Evolutionary conservation across 1,140 invertebrate species (phyloP), one percentile per base, ranked within the genome.

Genomic region (Wasmannia auropunctata): DNA sequence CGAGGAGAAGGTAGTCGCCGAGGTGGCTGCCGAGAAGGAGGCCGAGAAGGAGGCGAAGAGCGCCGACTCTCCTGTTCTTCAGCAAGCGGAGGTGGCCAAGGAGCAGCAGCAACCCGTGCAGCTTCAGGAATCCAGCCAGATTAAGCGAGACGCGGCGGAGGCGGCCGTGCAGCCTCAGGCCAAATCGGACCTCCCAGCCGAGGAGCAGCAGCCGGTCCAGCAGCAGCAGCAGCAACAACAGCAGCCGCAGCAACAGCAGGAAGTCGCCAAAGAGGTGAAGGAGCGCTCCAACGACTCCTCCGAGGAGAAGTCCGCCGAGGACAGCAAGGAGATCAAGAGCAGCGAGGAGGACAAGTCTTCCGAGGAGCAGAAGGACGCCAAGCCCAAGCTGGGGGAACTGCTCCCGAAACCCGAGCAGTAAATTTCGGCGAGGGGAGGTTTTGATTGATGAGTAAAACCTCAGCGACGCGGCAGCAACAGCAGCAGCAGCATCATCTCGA

Each of bases 331-430:
- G 31, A 85, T 83, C 84, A 90, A 90, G 60, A 88, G 87, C 84
- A 90, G 86, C 70, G 90, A 93, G 43, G 92, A 93, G 14, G 77
- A 87, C 54, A 86, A 88, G 34, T 93, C 91, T 51, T 92, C 54
- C 43, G 91, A 92, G n/a, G 92, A 92, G 22, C 43, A 88, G 49
- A 90, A 91, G 31, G 81, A 87, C 1, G 63, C 84, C 19, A 90
- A 91, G 11, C 31, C 85, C 14, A 90, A 90, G 31, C 22, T 62
- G 10, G 83, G 88, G 4, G 90, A 91, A 28, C 34, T 90, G 4
- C 49, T 91, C n/a, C 90, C 90, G 14, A 86, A 91, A n/a, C 86
- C 88, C n/a, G 81, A 88, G 74, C 79, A 83, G 40, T 83, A 83
- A 83, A 72, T 56, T 51, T 72, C 25, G 65, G 37, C 46, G 62